These are phyloP conservation scores for Leucopternis melanops DNA, from an alignment of 2,113 vertebrate species.

Conservation along the genomic window DNA sequence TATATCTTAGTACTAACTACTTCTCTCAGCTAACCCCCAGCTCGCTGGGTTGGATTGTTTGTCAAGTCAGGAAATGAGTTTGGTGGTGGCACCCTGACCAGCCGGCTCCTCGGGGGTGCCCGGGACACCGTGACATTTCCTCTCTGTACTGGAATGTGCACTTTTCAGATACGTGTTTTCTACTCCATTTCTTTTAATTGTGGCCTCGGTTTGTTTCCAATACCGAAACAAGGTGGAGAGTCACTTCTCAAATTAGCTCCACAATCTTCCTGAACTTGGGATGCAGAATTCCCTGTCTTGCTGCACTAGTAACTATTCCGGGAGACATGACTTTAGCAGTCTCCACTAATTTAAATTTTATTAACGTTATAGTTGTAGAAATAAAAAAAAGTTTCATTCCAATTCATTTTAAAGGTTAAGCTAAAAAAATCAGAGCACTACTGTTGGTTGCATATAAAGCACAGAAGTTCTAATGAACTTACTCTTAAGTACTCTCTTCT, in stretches of 20 bases:
- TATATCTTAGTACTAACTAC: too few relatives aligned
- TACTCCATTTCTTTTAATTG: not conserved
- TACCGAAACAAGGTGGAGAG: not conserved
- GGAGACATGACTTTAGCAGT: not conserved
- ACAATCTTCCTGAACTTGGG: not conserved
- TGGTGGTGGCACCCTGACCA: not conserved
- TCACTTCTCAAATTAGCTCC: not conserved
- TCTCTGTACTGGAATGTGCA: accelerated
- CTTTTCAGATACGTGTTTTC: not conserved
- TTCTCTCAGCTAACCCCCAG: too few relatives aligned
- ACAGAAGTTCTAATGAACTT: not conserved
- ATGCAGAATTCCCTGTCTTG: not conserved
- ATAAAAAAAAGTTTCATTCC: not conserved
- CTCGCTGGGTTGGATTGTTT: not conserved
- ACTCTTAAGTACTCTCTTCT: not conserved
- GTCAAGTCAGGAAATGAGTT: not conserved
- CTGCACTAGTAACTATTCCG: accelerated
- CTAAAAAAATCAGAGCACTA: not conserved
- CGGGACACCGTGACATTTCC: not conserved
- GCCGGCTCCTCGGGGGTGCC: accelerated
- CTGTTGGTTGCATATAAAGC: not conserved
- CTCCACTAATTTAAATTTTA: not conserved
- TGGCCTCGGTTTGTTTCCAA: not conserved
- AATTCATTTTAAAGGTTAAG: not conserved
- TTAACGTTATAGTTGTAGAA: not conserved